Base-by-base conservation (phyloP, 1,140 invertebrate species). In the Cydia fagiglandana region DNA sequence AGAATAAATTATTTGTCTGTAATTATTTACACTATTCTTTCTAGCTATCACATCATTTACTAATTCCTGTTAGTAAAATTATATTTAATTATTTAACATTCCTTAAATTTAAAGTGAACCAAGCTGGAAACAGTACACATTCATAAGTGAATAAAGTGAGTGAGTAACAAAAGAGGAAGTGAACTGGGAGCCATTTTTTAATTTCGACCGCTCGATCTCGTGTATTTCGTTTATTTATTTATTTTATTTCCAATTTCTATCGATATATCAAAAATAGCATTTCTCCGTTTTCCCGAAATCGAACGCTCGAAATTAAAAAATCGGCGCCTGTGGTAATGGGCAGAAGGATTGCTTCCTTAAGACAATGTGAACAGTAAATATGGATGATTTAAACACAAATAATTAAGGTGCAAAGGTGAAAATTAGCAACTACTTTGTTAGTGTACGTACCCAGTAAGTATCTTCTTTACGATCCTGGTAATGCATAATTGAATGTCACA, bases 391-490 rank as follows among this genome's bases (percentile, higher is more conserved):
- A n/a, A n/a, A n/a, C n/a, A 53, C 15, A 61, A 61, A 10, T 3
- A 15, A 53, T n/a, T 9, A 61, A 24, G 6, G n/a, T 7, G 17
- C 3, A 38, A 68, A 68, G 30, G 64, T 34, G 20, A 64, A 64
- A 38, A 45, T 41, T 38, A 70, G 3, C 56, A 24, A 38, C 66
- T 41, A 38, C 10, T 74, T 50, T 74, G 7, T 24, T 17, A 41
- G 34, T 17, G n/a, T 89, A 92, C 90, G 82, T 92, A 92, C 90
- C 89, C 90, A 92, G 81, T 90, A 91, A 50, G 79, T 76, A 68
- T 84, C 82, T 79, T 80, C 83, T 73, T 83, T 82, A 76, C 73
- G 73, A 41, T 85, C 89, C 90, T 87, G 81, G 81, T 81, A 74
- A 78, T 53, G 86, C 87, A 83, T 74, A 78, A 61, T 82, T 75